Base-by-base conservation (phyloP, 2,888 invertebrate genomes). In the Belgica antarctica region DNA sequence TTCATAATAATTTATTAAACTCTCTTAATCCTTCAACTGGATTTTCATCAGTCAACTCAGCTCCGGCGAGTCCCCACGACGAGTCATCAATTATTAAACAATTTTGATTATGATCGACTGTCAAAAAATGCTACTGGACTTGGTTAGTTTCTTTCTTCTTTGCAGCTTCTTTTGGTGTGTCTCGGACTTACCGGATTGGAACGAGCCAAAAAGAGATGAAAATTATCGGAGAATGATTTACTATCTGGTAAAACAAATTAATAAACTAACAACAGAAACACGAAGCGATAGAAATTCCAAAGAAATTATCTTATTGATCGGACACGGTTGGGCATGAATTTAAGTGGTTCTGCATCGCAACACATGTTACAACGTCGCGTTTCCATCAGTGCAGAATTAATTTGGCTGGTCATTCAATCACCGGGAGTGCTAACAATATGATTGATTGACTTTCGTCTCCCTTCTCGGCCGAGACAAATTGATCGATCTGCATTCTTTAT, bases 91-190 rank as follows among this genome's bases (percentile, higher is more conserved):
- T 70, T 57, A 70, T 70, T 68, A 70, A 70, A 25, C 19, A 69
- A 61, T 36, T 70, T 61, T 70, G 61, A 70, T 70, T 61, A 70
- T 70, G 70, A 70, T 70, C 61, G 59, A 70, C 70, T 70, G 70
- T 70, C 61, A 70, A 70, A 68, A 68, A 70, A 41, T 70, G 70
- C 70, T 70, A 70, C 70, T 61, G 70, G 70, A 59, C n/a, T 68
- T n/a, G n/a, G n/a, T n/a, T 59, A 46, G 15, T 52, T 52, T 31
- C 47, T 17, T 25, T 63, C 47, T 62, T 25, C 27, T 46, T 65
- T 24, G 36, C n/a, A n/a, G n/a, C 24, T 15, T 65, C 19, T 3
- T 22, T 19, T 15, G 52, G 22, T 17, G 61, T 25, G 62, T 31
- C 31, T 17, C 28, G n/a, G 57, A 34, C 7, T 12, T 34, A 41